Base-by-base conservation (phyloP, 2,888 invertebrate genomes). In the Brachynemurus nebulosus region DNA sequence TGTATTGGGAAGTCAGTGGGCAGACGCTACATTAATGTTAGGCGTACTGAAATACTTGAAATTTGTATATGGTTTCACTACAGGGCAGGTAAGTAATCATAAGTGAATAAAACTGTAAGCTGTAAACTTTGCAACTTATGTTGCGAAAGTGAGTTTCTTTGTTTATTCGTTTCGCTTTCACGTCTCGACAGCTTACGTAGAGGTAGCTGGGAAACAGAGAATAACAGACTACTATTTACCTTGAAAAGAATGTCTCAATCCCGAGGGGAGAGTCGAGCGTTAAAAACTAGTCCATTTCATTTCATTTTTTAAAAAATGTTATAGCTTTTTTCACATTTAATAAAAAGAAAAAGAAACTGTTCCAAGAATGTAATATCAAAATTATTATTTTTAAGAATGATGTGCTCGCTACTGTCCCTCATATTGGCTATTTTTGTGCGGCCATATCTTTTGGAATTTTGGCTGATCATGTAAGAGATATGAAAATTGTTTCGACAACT, bases 1-100 rank as follows among this genome's bases (percentile, higher is more conserved):
- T 2, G 71, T 71, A 0, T 66, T 72, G 59, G 73, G 73, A 6
- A 71, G 71, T 53, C 72, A 72, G 58, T 72, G 72, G 72, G 73
- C 72, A 12, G 72, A 72, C 51, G 71, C 71, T 1, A 72, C 73
- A 2, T 61, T 73, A 3, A 70, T 72, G 57, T 61, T 72, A 20
- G 73, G 72, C 2, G 71, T 71, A 53, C 72, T 72, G 2, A 72
- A 73, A 54, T 73, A 72, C 51, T 59, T 73, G 33, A 72, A 72
- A 54, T 60, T 72, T 25, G 72, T 73, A 42, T 73, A 72, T 48
- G 73, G 73, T 44, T 73, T 70, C 52, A 70, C 72, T 1, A 69
- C 72, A 21, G 71, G 70, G 49, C 70, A 72, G 49, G 73, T 72
- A 60, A 64, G 60, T 56, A 20, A 42, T 17, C 30, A 20, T 12